A percentile compares a stretch with the other conserved stretches of the same genome.
Conservation (phyloP, 2,113 vertebrate species). For the Rhipidura dahli region DNA sequence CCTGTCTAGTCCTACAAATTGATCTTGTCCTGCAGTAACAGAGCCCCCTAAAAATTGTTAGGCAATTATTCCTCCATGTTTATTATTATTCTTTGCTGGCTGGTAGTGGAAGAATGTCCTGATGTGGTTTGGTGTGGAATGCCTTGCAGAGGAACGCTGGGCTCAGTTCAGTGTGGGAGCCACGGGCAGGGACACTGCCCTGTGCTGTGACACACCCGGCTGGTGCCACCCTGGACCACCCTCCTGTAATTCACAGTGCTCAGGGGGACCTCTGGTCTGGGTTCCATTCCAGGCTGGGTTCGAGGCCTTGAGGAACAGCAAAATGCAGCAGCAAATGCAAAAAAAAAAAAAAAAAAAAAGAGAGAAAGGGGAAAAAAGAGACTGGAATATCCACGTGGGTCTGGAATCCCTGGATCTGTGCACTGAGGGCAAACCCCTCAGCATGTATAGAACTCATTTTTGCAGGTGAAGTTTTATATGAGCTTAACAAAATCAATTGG, state of each 20-base stretch:
- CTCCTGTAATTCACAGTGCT: rapidly evolving
- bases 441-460: rapidly evolving
- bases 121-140: background rate
- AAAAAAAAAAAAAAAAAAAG: background rate
- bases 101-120: background rate
- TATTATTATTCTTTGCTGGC: background rate
- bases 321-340: background rate
- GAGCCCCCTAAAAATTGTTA: background rate
- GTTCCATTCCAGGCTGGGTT: background rate
- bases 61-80: background rate
- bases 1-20: background rate
- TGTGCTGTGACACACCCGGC: rapidly evolving
- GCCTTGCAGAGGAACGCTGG: background rate
- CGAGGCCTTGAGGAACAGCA: background rate
- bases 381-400: background rate
- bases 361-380: background rate
- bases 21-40: background rate
- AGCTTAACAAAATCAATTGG: background rate
- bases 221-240: background rate
- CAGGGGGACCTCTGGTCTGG: background rate
- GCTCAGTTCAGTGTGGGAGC: background rate
- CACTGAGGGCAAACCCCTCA: background rate
- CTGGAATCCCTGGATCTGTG: background rate
- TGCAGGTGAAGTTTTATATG: background rate
- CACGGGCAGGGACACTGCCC: background rate